Base-by-base conservation (phyloP, 23 tunicate species). In the Clavelina lepadiformis region DNA sequence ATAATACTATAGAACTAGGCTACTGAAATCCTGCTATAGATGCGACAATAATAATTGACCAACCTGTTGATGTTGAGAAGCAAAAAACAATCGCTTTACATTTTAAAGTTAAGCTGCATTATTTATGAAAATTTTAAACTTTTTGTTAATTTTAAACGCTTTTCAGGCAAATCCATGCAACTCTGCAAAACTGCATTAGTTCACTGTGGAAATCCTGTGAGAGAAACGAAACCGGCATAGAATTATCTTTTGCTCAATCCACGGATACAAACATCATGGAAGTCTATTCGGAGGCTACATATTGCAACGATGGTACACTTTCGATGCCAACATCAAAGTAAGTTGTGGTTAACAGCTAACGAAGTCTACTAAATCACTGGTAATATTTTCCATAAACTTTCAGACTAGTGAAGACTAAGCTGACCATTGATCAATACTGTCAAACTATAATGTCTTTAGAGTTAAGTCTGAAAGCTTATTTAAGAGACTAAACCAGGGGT, bases 301-400 rank as follows among this genome's bases (percentile, higher is more conserved):
- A 66, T 28, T 66, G 72, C 24, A 28, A 46, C 3, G 18, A 66
- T 27, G 72, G 72, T 25, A 57, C 35, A 3, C 29, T 66, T n/a
- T 46, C 57, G 6, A n/a, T 66, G 7, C 72, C 72, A 19, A 46
- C 2, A 18, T 8, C 56, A 45, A 35, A 63, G 68, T 63, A 63
- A n/a, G n/a, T 29, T 7, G 35, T 58, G 8, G 7, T 29, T 58
- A 6, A 53, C 19, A 7, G 19, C 19, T 11, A 11, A 44, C 11
- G 15, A 44, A 44, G 49, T 15, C 49, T 44, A 15, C 49, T 44
- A 11, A 15, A 44, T 11, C 49, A 11, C 15, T 15, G 15, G 15
- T 11, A 44, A 44, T 44, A 11, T 44, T 44, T 15, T 44, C 15
- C 11, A 44, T 11, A 44, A 11, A 15, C 15, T 44, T n/a, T n/a